phyloP scores from a whole-genome alignment of 30 jellyfish, hydroid and myxozoan genomes.

The Aurelia sp. region DNA sequence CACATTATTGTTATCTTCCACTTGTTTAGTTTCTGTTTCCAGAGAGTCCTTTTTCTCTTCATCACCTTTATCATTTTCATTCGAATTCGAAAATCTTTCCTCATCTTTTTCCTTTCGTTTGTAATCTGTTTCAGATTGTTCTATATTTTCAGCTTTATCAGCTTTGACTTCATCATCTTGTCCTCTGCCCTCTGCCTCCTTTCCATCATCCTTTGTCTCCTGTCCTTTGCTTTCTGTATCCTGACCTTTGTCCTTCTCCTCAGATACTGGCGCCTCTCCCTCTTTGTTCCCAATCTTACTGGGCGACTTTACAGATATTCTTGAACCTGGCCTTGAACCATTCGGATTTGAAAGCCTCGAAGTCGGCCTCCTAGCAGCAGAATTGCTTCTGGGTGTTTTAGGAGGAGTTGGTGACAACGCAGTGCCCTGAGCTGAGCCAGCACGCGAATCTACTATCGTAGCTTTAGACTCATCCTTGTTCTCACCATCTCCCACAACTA shows the following conservation, averaged over 20 bases:
- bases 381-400: slow-evolving; percentile 48
- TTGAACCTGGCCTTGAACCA: slow-evolving; percentile 34
- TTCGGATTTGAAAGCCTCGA: slow-evolving; percentile 28
- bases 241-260: background rate
- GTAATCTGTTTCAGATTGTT: too few species aligned
- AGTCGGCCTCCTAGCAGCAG: slow-evolving; percentile 34
- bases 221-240: slow-evolving; percentile 1
- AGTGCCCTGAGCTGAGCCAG: background rate
- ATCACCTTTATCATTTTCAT: background rate
- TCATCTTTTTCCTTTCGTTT: background rate
- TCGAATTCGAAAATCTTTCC: background rate
- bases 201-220: background rate
- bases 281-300: background rate
- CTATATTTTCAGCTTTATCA: background rate
- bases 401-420: slow-evolving; percentile 66
- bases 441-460: background rate
- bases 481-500: background rate
- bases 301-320: slow-evolving; percentile 26
- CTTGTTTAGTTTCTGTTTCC: background rate
- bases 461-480: background rate
- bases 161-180: background rate
- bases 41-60: background rate
- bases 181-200: slow-evolving; percentile 1
- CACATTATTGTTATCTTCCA: background rate
- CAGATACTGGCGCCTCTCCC: background rate